Conservation (phyloP, 2,797 vertebrate genomes). For the Artibeus lituratus region DNA sequence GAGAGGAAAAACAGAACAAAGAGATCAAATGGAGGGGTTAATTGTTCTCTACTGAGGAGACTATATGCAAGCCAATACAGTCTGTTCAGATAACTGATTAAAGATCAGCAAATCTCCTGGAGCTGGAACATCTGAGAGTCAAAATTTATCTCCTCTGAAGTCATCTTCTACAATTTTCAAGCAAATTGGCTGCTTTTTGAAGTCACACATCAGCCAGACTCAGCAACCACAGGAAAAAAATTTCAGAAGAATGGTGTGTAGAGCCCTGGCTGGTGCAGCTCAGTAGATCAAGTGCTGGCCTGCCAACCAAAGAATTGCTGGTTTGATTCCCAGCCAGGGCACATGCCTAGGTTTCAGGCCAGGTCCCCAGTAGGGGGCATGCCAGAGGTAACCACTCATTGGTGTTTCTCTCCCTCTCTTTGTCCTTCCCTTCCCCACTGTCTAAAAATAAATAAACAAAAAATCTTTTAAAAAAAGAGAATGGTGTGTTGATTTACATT, state of each 20-base stretch:
- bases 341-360: too few species aligned
- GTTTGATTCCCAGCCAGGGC: too few species aligned
- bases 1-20: neutral
- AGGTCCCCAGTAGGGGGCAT: too few species aligned
- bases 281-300: too few species aligned
- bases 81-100: neutral
- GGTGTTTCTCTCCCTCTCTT: too few species aligned
- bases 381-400: too few species aligned
- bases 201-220: neutral
- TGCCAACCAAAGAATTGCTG: too few species aligned
- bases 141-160: neutral
- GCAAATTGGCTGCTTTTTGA: neutral
- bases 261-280: neutral
- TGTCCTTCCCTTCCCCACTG: too few species aligned
- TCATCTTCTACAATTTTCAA: neutral
- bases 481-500: neutral
- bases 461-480: neutral
- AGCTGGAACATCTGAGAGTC: neutral
- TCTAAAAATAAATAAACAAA: too few species aligned
- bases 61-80: neutral
- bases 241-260: neutral
- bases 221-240: neutral
- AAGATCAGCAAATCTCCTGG: neutral
- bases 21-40: neutral
- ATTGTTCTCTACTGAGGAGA: neutral